Conservation (phyloP, 2,888 invertebrate genomes). For the Drosophila kanekoi region DNA sequence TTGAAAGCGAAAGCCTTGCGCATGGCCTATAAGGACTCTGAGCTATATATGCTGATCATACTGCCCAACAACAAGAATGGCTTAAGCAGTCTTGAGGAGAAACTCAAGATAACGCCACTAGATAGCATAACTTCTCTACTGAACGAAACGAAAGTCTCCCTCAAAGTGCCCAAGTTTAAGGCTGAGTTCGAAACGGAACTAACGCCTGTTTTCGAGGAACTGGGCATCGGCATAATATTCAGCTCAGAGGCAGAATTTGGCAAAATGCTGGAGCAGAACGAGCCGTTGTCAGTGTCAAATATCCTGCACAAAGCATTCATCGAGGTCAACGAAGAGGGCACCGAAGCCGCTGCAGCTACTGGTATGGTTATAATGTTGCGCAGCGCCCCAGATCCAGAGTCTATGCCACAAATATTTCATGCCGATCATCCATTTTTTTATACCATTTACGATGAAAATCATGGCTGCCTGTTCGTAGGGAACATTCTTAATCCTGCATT, state of each 20-base stretch:
- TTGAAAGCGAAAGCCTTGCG: constrained; percentile 85
- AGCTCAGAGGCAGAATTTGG: constrained; percentile 86
- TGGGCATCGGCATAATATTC: constrained; percentile 90
- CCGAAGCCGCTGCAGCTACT: constrained; percentile 93
- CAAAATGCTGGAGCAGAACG: constrained; percentile 86
- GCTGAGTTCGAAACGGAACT: constrained; percentile 53
- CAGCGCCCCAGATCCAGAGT: not conserved
- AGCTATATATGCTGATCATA: constrained; percentile 90
- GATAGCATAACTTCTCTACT: constrained; percentile 84
- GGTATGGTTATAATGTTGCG: not conserved
- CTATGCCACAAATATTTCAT: constrained; percentile 29
- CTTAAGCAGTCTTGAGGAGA: constrained; percentile 87
- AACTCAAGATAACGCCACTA: constrained; percentile 87
- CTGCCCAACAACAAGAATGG: constrained; percentile 88
- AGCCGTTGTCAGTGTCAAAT: constrained; percentile 87
- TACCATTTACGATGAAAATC: constrained; percentile 29
- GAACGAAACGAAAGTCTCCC: constrained; percentile 53
- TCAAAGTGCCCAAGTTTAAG: constrained; percentile 91
- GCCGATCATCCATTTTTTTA: constrained; percentile 50
- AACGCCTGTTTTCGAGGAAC: constrained; percentile 82
- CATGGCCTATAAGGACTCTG: constrained; percentile 89
- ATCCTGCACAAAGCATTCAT: constrained; percentile 94
- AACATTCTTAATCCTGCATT: constrained; percentile 1
- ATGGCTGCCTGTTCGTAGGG: constrained; percentile 39
- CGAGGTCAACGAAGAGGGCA: constrained; percentile 94